Conservation (phyloP, 2,797 vertebrate species). For the Chelon auratus region DNA sequence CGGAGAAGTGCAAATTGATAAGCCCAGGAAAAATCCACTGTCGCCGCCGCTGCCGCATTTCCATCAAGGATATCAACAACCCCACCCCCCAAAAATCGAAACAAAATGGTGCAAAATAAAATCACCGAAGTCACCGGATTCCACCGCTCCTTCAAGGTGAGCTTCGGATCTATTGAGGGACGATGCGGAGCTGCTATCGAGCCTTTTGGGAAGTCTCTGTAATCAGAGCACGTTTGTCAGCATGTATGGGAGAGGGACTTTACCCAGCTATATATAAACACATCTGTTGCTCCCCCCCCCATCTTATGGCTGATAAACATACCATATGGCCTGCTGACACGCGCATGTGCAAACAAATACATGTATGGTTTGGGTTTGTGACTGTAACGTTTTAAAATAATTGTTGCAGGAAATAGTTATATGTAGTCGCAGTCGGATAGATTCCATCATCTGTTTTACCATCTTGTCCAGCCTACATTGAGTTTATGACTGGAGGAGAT, state of each 20-base stretch:
- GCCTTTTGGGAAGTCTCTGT: constrained; percentile 12
- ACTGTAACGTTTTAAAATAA: not conserved
- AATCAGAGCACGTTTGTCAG: constrained; percentile 41
- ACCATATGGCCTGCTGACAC: constrained; percentile 27
- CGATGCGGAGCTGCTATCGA: not conserved
- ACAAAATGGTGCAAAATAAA: constrained; percentile 96
- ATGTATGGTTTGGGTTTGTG: not conserved
- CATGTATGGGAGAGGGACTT: constrained; percentile 17
- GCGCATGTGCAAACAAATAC: constrained; percentile 11
- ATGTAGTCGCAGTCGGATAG: not conserved
- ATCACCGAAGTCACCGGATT: constrained; percentile 91
- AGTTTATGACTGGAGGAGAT: constrained; percentile 22
- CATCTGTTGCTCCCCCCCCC: constrained; percentile 52
- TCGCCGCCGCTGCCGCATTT: constrained; percentile 77
- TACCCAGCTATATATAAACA: constrained; percentile 61
- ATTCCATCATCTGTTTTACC: not conserved
- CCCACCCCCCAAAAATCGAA: constrained; percentile 59
- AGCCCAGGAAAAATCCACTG: constrained; percentile 60
- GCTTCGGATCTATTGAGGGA: constrained; percentile 13
- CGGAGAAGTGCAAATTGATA: constrained; percentile 75
- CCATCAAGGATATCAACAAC: constrained; percentile 27
- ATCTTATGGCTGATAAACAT: constrained; percentile 24
- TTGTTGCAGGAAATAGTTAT: too few species aligned
- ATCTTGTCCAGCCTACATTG: not conserved
- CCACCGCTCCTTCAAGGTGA: constrained; percentile 95